Base-by-base conservation (phyloP, 2,888 invertebrate genomes). In the Caenorhabditis sp. region DNA sequence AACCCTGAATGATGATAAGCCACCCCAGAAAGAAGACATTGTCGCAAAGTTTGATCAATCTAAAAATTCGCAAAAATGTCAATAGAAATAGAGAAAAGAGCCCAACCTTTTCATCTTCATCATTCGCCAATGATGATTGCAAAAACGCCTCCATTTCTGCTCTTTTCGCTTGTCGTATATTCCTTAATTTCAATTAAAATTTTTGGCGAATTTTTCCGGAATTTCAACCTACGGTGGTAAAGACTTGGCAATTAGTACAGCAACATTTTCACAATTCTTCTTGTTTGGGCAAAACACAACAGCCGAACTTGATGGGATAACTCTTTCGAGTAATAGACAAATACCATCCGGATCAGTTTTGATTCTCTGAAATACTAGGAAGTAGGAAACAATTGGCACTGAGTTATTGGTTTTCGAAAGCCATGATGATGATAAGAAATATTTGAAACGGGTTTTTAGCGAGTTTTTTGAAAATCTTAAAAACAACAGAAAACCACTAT, bases 261-360 rank as follows among this genome's bases (percentile, higher is more conserved):
- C 93, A 1, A 96, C 93, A 89, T 94, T 95, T 89, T 96, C 95
- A 87, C 95, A 95, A 89, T 94, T 95, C 84, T 93, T 92, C 86
- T 95, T 94, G 2, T 94, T 93, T n/a, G 95, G 91, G 88, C 96
- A 97, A 91, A 97, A 97, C 54, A 97, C 91, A 0, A 97, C 91
- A 85, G 94, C 94, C 0, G 94, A 93, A 83, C 92, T 91, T 21
- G 91, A 88, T 0, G 95, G 95, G 1, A 93, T 91, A 69, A 94
- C 92, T 89, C 95, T 95, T 23, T 63, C 54, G 21, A 81, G 59
- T n/a, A 80, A 64, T 14, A 72, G 70, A 20, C 77, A 78, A 38
- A 81, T 66, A 1, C 80, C 80, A 52, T 81, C 77, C 7, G 80
- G 80, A 61, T 82, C 82, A 1, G 70, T 69, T 59, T 71, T 70